Percentiles rank a stretch among this genome's conserved stretches.
phyloP scores from a whole-genome alignment of 2,113 vertebrate species.

The Calyptommatus sinebrachiatus region DNA sequence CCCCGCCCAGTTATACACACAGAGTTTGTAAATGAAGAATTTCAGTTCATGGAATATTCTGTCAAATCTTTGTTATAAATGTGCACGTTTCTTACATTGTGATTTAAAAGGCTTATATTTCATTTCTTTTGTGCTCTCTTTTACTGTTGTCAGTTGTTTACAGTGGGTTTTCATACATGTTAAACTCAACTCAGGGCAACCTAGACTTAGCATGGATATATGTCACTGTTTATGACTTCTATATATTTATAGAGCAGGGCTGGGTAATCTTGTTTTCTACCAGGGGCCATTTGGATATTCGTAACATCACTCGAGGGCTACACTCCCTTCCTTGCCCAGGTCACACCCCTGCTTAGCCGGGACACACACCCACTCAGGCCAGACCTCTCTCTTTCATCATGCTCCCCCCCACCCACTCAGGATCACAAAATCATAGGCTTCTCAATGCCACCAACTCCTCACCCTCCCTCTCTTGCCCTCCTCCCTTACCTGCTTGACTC shows the following conservation, averaged over 20 bases:
- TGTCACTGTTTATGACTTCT: background rate
- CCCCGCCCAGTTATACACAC: background rate
- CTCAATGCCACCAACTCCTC: too few species aligned
- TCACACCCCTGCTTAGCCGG: too few species aligned
- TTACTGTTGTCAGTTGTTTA: background rate
- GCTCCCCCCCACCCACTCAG: too few species aligned
- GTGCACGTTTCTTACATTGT: conserved; percentile 17
- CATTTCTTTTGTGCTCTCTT: background rate
- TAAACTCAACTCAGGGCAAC: conserved; percentile 22
- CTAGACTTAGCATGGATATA: background rate
- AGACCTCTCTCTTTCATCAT: too few species aligned
- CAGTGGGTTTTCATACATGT: background rate
- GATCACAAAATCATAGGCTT: too few species aligned
- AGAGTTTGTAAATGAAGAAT: conserved; percentile 7
- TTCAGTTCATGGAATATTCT: background rate
- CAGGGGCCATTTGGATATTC: too few species aligned
- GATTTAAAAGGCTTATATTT: background rate
- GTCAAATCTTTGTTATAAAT: background rate
- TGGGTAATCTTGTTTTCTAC: too few species aligned
- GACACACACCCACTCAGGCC: too few species aligned
- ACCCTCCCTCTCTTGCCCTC: too few species aligned
- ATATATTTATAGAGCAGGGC: background rate
- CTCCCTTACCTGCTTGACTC: too few species aligned
- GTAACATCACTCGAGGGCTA: too few species aligned
- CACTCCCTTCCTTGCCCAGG: too few species aligned